Evolutionary conservation across 2,113 vertebrate species (phyloP), one percentile per base, ranked within the genome.

Genomic region (Telmatochromis brichardi): DNA sequence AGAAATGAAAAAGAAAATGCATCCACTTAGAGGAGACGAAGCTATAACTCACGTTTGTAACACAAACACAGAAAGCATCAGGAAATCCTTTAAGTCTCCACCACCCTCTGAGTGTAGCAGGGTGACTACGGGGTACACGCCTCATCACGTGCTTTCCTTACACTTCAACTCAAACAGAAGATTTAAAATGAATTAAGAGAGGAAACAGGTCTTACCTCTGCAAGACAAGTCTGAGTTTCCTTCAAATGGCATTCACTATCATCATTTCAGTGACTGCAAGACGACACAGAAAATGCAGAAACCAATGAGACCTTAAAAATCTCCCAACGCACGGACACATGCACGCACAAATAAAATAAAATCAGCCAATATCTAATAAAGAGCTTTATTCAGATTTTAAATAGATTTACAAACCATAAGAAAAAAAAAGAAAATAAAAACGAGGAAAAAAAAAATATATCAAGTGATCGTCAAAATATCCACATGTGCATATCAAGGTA

Each of bases 321-420:
- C 23, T 17, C 17, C 4, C 26, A 28, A 28, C 3, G 4, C 11
- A 19, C 9, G n/a, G 3, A 4, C 35, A 3, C 11, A 5, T 3
- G 3, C 26, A 14, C 6, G 1, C 9, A 68, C 3, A 42, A 19
- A 51, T 42, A 55, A 35, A 47, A 53, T 55, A 13, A 45, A 65
- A 13, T 3, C 9, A 71, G 37, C 23, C 88, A 40, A 89, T 71
- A 85, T 94, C 89, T 95, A 94, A 96, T 96, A 96, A 97, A 96
- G 94, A 95, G 95, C 93, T 96, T 96, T 97, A 96, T 97, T 95
- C 91, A 95, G 92, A 92, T 91, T 96, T 96, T 96, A 97, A 96
- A 96, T 96, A 96, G 95, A 96, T 97, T 96, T 96, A 97, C 95
- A 96, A 96, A 95, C 92, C 92, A 95, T 94, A 96, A 93, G 87